These are phyloP conservation scores for Huso huso DNA, from an alignment of 2,797 vertebrate species.

Conservation along the genomic window DNA sequence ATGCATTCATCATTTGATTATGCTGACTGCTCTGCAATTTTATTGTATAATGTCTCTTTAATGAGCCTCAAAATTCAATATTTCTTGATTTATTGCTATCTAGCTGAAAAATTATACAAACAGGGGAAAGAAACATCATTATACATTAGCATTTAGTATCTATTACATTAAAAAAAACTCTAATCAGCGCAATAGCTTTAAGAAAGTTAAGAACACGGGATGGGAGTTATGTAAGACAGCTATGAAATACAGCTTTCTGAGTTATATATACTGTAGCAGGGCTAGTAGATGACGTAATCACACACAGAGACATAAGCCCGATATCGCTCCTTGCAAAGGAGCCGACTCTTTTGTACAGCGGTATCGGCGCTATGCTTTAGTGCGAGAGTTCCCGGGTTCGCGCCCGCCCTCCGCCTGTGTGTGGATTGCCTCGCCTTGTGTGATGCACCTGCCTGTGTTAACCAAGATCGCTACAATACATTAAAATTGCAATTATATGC, in stretches of 20 bases:
- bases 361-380: too few species aligned
- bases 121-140: slow-evolving; percentile 50
- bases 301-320: too few species aligned
- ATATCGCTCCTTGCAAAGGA: too few species aligned
- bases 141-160: slow-evolving; percentile 49
- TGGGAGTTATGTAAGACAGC: slow-evolving; percentile 64
- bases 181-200: slow-evolving; percentile 74
- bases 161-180: slow-evolving; percentile 27
- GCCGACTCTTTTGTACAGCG: too few species aligned
- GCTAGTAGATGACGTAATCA: too few species aligned
- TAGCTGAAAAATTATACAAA: slow-evolving; percentile 73
- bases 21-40: slow-evolving; percentile 56
- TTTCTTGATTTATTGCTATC: slow-evolving; percentile 67
- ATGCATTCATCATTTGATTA: slow-evolving; percentile 66
- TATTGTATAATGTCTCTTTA: slow-evolving; percentile 67
- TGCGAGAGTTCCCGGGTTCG: too few species aligned
- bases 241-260: slow-evolving; percentile 46
- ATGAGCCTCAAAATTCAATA: slow-evolving; percentile 70
- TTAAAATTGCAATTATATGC: slow-evolving; percentile 44
- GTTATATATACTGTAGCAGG: slow-evolving; percentile 38
- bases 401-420: too few species aligned
- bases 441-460: too few species aligned
- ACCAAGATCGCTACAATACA: too few species aligned
- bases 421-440: too few species aligned
- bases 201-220: slow-evolving; percentile 51